A percentile compares a stretch with the other conserved stretches of the same genome.
Evolutionary conservation across 2,113 vertebrate genomes (phyloP).

Genomic region (Phyllostomus hastatus): DNA sequence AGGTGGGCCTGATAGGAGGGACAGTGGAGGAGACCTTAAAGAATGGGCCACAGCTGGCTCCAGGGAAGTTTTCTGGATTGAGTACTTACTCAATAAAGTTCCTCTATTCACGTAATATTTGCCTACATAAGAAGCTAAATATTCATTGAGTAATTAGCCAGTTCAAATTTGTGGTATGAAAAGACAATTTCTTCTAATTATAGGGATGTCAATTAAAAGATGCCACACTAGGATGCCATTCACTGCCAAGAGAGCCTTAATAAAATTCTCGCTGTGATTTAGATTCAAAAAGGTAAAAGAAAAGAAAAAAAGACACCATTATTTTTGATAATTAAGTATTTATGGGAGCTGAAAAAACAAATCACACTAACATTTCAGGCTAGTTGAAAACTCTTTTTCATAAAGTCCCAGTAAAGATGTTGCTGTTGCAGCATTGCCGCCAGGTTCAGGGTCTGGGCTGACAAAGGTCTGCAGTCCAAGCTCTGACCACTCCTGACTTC

Average conservation of each 20-base stretch:
- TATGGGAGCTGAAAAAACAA: constrained; percentile 78
- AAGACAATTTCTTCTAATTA: constrained; percentile 73
- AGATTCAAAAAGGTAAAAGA: constrained; percentile 64
- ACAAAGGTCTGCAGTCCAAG: neutral
- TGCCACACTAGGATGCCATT: constrained; percentile 58
- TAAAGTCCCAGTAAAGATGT: constrained; percentile 17
- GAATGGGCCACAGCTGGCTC: neutral
- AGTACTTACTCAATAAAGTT: constrained; percentile 51
- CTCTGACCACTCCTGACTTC: neutral
- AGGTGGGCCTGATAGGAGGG: neutral
- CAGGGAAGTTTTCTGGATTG: constrained; percentile 24
- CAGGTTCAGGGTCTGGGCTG: neutral
- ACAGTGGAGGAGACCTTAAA: neutral
- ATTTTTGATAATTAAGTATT: constrained; percentile 79
- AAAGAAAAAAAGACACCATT: constrained; percentile 52
- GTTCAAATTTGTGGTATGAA: constrained; percentile 61
- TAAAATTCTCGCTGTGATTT: constrained; percentile 69
- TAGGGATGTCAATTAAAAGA: constrained; percentile 64
- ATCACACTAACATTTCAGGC: constrained; percentile 75
- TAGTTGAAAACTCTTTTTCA: constrained; percentile 55
- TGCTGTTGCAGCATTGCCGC: neutral
- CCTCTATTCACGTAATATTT: constrained; percentile 7
- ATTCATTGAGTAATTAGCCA: constrained; percentile 73
- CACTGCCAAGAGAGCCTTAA: constrained; percentile 56
- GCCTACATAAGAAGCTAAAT: constrained; percentile 59